Conservation (phyloP, 1,140 invertebrate species). For the Sinonovacula constricta region DNA sequence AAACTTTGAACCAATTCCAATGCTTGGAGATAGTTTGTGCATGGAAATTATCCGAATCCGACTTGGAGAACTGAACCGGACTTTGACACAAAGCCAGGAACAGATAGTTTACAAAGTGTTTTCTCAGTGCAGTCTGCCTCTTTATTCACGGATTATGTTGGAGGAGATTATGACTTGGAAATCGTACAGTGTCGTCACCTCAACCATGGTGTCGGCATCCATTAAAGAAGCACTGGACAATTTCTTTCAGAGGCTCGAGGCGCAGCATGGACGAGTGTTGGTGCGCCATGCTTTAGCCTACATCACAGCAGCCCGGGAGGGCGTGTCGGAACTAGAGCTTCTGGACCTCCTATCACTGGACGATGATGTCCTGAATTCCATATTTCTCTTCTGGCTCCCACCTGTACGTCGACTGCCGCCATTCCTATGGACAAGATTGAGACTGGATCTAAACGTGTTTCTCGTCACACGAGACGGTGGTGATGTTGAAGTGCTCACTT, state of each 20-base stretch:
- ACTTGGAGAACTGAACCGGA: slow-evolving; percentile 81
- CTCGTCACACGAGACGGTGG: slow-evolving; percentile 96
- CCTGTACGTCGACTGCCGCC: slow-evolving; percentile 63
- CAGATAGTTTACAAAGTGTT: slow-evolving; percentile 59
- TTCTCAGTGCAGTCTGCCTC: slow-evolving; percentile 50
- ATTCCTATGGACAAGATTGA: slow-evolving; percentile 78
- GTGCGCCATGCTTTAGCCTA: slow-evolving; percentile 80
- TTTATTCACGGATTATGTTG: slow-evolving; percentile 60
- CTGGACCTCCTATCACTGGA: slow-evolving; percentile 71
- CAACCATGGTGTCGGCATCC: slow-evolving; percentile 45
- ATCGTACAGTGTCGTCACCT: slow-evolving; percentile 54
- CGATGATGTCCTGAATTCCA: slow-evolving; percentile 66
- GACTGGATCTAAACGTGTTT: slow-evolving; percentile 91
- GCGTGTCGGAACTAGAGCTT: slow-evolving; percentile 70
- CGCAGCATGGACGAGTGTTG: slow-evolving; percentile 60
- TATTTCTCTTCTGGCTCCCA: slow-evolving; percentile 59
- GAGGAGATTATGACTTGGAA: slow-evolving; percentile 59
- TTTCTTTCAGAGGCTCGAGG: slow-evolving; percentile 63
- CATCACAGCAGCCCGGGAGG: slow-evolving; percentile 64
- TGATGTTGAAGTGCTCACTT: slow-evolving; percentile 61
- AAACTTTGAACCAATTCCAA: slow-evolving; percentile 57
- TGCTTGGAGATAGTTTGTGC: slow-evolving; percentile 51
- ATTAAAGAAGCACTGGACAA: slow-evolving; percentile 55
- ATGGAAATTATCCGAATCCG: slow-evolving; percentile 34
- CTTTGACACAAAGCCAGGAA: slow-evolving; percentile 77